These are phyloP conservation scores for Pteronotus mesoamericanus DNA, from an alignment of 2,797 vertebrate genomes.

Conservation along the genomic window DNA sequence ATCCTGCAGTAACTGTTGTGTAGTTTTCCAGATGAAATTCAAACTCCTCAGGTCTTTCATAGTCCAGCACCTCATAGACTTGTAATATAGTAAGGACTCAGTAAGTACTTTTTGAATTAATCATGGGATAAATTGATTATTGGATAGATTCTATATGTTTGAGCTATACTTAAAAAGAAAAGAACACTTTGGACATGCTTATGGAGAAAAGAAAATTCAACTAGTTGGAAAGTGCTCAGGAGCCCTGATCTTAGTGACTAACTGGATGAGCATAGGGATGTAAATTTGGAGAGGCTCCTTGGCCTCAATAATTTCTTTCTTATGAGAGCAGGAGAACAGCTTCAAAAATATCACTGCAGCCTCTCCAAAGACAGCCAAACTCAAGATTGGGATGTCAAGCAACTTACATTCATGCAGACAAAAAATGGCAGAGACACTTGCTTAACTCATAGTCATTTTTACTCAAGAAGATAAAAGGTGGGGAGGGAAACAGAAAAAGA, in stretches of 20 bases:
- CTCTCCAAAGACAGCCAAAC: neutral
- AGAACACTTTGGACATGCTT: neutral
- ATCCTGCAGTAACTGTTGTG: neutral
- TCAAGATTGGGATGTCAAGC: neutral
- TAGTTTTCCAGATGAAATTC: neutral
- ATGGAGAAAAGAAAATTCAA: neutral
- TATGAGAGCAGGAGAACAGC: neutral
- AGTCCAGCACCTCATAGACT: neutral
- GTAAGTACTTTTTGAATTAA: neutral
- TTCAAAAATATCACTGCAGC: neutral
- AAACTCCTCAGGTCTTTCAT: neutral
- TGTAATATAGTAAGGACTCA: neutral
- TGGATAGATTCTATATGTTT: neutral
- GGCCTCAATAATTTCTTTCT: neutral
- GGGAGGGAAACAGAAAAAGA: neutral
- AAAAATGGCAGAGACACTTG: neutral
- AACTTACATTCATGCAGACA: neutral
- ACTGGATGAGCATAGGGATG: neutral
- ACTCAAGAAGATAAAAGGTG: neutral
- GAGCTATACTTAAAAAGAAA: neutral
- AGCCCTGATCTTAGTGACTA: neutral
- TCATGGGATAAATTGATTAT: neutral
- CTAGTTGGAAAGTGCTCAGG: neutral
- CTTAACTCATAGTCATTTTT: neutral
- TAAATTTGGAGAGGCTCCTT: neutral